phyloP scores from a whole-genome alignment of 1,140 invertebrate species.

The Leptinotarsa undecemlineata region DNA sequence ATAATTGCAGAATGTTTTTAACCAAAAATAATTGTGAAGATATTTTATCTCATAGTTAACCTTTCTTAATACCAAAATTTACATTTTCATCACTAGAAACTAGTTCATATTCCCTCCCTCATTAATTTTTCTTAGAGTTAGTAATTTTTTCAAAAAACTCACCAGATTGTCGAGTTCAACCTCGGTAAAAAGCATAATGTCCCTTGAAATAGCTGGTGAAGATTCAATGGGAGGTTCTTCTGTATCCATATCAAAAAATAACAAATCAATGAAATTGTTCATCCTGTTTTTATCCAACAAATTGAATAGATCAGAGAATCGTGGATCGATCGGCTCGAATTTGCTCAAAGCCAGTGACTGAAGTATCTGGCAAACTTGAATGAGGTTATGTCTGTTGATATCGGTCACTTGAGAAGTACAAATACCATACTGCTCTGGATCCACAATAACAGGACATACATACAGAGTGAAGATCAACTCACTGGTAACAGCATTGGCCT shows the following conservation, averaged over 20 bases:
- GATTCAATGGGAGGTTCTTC: slow-evolving; percentile 62
- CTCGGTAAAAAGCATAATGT: slow-evolving; percentile 71
- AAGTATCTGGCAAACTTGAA: slow-evolving; percentile 88
- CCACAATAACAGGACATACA: slow-evolving; percentile 94
- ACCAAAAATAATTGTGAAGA: too few relatives aligned
- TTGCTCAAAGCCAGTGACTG: slow-evolving; percentile 87
- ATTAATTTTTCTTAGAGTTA: neutral
- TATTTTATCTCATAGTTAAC: too few relatives aligned
- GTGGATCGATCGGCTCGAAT: slow-evolving; percentile 76
- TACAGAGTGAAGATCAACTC: slow-evolving; percentile 93
- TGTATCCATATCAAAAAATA: slow-evolving; percentile 67
- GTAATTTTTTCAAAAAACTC: slow-evolving; percentile 37
- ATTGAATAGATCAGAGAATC: slow-evolving; percentile 73
- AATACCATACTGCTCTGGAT: slow-evolving; percentile 95
- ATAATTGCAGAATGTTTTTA: too few relatives aligned
- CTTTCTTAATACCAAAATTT: too few relatives aligned
- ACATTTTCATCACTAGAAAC: too few relatives aligned
- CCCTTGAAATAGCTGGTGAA: slow-evolving; percentile 64
- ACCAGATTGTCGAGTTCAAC: slow-evolving; percentile 68
- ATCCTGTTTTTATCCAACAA: slow-evolving; percentile 78
- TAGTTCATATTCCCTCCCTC: too few relatives aligned
- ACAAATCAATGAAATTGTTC: slow-evolving; percentile 71
- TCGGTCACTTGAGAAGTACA: slow-evolving; percentile 91
- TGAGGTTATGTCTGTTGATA: slow-evolving; percentile 89
- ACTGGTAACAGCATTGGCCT: slow-evolving; percentile 80